Base-by-base conservation (phyloP, 1,140 invertebrate genomes). In the Gryllus bimaculatus region DNA sequence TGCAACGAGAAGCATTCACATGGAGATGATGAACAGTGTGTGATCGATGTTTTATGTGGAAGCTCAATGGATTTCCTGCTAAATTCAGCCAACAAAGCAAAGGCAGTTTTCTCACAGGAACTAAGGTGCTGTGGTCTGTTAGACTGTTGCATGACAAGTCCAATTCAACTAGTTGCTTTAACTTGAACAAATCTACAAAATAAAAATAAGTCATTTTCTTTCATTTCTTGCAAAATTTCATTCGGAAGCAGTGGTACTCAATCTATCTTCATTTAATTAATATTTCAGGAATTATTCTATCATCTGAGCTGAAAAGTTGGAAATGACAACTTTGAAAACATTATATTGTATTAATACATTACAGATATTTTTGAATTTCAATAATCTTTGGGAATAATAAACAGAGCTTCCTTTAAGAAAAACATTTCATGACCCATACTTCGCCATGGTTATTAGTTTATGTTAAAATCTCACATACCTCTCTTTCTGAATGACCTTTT, bases 111-210 rank as follows among this genome's bases (percentile, higher is more conserved):
- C 88, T 86, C 0, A 92, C 81, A 4, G 90, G 87, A 81, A 88
- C 85, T 2, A 92, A 83, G 15, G 84, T 82, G 48, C 85, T 85
- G 82, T 92, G 91, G 75, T 91, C 87, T n/a, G 88, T 83, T 77
- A 92, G 82, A 82, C 89, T 91, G 82, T 92, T 92, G 49, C 89
- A 88, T 0, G 89, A 89, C 15, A 92, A 81, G 85, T 92, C 90
- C 75, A 92, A 83, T 83, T 90, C 87, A 7, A 82, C 85, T 8
- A 92, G 54, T 3, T 66, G 10, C 7, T 66, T 18, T 13, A 92
- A 82, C 73, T 86, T 85, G 54, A 87, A 83, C 12, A 90, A 83
- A 54, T 84, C 87, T 88, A 78, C 3, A 66, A 66, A 18, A 66
- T 13, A 13, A 66, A 66, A 66, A 66, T 66, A 13, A 66, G 54